These are phyloP conservation scores for Pelodytes ibericus DNA, from an alignment of 2,797 vertebrate species.

Conservation along the genomic window DNA sequence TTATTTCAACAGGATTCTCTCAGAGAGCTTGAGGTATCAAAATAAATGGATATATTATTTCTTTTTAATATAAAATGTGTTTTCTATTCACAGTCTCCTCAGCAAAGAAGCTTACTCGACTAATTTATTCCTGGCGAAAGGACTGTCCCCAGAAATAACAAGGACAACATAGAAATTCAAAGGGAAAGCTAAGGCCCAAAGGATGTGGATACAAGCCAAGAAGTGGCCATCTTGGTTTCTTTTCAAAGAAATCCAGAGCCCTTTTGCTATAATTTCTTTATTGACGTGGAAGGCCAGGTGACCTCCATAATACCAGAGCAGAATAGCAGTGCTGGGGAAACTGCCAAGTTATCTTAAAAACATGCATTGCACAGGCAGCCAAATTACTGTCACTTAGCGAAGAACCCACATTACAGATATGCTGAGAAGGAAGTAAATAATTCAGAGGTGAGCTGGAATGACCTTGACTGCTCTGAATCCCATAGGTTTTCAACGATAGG, in stretches of 20 bases:
- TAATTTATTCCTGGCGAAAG: constrained; percentile 18
- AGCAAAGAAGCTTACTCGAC: constrained; percentile 1
- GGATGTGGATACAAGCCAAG: constrained; percentile 19
- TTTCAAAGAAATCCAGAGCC: constrained; percentile 33
- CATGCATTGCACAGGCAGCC: constrained; percentile 47
- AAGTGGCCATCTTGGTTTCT: constrained; percentile 45
- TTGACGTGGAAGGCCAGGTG: constrained; percentile 47
- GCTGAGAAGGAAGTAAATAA: constrained; percentile 62
- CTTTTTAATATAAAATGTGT: background rate
- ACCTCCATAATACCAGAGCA: constrained; percentile 31
- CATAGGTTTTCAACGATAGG: constrained; percentile 36
- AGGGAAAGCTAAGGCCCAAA: constrained; percentile 22
- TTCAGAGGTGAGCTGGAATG: constrained; percentile 59
- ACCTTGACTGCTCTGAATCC: constrained; percentile 58
- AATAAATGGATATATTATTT: no score
- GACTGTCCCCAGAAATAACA: constrained; percentile 25
- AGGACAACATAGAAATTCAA: constrained; percentile 40
- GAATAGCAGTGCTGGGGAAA: constrained; percentile 39
- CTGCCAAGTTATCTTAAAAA: constrained; percentile 59
- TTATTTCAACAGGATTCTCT: no score
- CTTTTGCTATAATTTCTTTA: constrained; percentile 38
- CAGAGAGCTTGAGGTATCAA: no score
- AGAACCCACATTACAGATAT: constrained; percentile 34
- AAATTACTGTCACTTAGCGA: constrained; percentile 37
- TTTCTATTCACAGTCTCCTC: constrained; percentile 11